A percentile compares a stretch with the other conserved stretches of the same genome.
These are phyloP conservation scores for Ferrisia virgata DNA, from an alignment of 2,888 invertebrate species.

Conservation along the genomic window DNA sequence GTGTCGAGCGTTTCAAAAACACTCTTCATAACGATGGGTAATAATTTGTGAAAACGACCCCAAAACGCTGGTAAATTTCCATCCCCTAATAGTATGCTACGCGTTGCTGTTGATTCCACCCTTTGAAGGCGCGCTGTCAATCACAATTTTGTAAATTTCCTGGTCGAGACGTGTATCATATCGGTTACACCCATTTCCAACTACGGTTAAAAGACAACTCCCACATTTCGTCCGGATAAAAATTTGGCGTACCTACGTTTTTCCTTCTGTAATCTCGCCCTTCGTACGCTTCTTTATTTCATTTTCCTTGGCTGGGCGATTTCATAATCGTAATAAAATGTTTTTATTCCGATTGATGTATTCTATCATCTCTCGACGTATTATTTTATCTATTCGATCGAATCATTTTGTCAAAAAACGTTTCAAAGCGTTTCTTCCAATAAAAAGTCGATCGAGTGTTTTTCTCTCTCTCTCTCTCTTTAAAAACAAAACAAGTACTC, in stretches of 20 bases:
- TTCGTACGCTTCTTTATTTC: neutral
- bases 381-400: too few species aligned
- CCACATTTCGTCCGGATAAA: conserved; percentile 19
- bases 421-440: too few species aligned
- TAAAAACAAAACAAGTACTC: too few species aligned
- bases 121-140: conserved; percentile 34
- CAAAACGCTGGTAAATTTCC: neutral
- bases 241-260: neutral
- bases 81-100: neutral
- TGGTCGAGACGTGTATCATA: conserved; percentile 41
- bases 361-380: too few species aligned
- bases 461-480: too few species aligned
- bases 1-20: conserved; percentile 34
- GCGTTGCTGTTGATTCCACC: neutral
- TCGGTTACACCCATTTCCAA: conserved; percentile 37
- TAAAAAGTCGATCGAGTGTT: too few species aligned
- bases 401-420: too few species aligned
- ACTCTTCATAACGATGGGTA: conserved; percentile 14
- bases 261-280: neutral
- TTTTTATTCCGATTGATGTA: too few species aligned
- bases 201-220: conserved; percentile 26
- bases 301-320: neutral
- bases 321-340: too few species aligned
- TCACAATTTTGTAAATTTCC: conserved; percentile 39
- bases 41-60: conserved; percentile 24